phyloP scores from a whole-genome alignment of 2,888 invertebrate species.

The Anorthoa munda region DNA sequence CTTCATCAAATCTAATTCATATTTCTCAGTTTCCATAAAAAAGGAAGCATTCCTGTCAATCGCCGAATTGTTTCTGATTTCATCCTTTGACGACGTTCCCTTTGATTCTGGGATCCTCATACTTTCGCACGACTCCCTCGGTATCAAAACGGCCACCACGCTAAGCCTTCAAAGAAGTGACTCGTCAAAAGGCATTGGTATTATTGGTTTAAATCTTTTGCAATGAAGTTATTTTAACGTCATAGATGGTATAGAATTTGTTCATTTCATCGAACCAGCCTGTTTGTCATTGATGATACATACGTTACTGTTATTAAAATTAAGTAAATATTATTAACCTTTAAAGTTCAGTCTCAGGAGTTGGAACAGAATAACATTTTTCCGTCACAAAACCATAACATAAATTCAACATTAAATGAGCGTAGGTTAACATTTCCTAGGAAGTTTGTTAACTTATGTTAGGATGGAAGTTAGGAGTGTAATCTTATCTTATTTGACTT shows the following conservation, averaged over 20 bases:
- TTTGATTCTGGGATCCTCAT: constrained; percentile 63
- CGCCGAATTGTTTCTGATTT: constrained; percentile 31
- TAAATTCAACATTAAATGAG: constrained; percentile 13
- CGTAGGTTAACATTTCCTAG: background rate
- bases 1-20: background rate
- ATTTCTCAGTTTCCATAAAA: background rate
- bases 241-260: background rate
- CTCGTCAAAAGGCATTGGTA: constrained; percentile 53
- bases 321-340: background rate
- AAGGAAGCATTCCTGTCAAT: constrained; percentile 23
- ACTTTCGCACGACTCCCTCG: constrained; percentile 33
- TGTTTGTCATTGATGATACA: background rate
- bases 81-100: constrained; percentile 60
- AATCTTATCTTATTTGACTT: constrained; percentile 5
- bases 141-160: constrained; percentile 50
- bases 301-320: background rate
- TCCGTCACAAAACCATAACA: constrained; percentile 1
- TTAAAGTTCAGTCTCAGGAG: background rate
- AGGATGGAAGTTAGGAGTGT: too few relatives aligned
- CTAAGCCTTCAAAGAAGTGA: constrained; percentile 58
- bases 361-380: background rate
- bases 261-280: constrained; percentile 1
- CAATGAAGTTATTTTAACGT: constrained; percentile 15
- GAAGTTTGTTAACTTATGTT: too few relatives aligned
- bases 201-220: constrained; percentile 51